Conservation (phyloP, 2,888 invertebrate genomes). For the Lochmaea crataegi region DNA sequence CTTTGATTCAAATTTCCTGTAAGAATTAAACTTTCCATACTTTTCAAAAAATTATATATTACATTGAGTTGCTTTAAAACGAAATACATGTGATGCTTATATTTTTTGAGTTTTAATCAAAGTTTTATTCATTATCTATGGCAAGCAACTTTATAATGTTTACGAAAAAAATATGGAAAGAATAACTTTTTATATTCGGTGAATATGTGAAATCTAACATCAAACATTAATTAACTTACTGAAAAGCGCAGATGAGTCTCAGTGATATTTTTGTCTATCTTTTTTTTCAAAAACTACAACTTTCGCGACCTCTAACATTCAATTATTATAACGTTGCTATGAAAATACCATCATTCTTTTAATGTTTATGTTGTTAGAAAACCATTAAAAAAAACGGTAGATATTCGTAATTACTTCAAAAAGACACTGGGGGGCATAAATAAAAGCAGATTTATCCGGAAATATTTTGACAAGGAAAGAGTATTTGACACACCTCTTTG, state of each 20-base stretch:
- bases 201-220: slow-evolving; percentile 38
- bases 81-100: background rate
- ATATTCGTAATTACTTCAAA: too few species aligned
- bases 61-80: too few species aligned
- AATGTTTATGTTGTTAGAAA: background rate
- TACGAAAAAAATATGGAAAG: background rate
- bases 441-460: too few species aligned
- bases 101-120: too few species aligned
- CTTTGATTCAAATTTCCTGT: background rate
- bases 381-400: too few species aligned
- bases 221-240: slow-evolving; percentile 52
- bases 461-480: too few species aligned
- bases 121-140: too few species aligned
- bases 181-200: background rate
- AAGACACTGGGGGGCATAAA: too few species aligned
- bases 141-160: background rate
- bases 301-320: background rate
- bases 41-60: background rate
- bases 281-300: slow-evolving; percentile 34
- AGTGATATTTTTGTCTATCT: slow-evolving; percentile 39
- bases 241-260: slow-evolving; percentile 49
- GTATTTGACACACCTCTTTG: too few species aligned
- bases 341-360: too few species aligned
- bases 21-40: background rate
- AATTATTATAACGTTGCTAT: background rate